These are phyloP conservation scores for Sturnira hondurensis DNA, from an alignment of 2,113 vertebrate genomes.

Conservation along the genomic window DNA sequence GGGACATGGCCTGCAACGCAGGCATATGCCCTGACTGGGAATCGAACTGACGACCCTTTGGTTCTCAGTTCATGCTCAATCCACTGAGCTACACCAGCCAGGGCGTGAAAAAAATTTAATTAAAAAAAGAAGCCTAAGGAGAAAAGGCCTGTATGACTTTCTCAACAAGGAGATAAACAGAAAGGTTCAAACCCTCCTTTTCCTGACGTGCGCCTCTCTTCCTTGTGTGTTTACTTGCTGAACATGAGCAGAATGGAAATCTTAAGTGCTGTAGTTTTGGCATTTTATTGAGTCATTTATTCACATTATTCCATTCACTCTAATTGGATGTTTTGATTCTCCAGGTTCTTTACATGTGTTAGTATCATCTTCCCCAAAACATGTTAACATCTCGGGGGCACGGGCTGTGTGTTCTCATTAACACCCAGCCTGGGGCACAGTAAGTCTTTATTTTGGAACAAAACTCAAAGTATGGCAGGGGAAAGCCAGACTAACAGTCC, in stretches of 20 bases:
- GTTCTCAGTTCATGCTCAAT: no score
- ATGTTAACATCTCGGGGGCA: background rate
- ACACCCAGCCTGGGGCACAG: background rate
- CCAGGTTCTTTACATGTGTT: background rate
- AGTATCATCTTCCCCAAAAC: background rate
- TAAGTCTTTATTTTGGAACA: background rate
- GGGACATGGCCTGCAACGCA: no score
- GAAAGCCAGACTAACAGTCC: background rate
- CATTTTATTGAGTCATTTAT: background rate
- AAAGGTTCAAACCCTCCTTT: background rate
- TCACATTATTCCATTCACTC: background rate
- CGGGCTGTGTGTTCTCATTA: background rate
- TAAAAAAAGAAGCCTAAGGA: background rate
- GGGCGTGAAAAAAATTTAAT: background rate
- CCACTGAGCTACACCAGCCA: no score
- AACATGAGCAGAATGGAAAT: background rate
- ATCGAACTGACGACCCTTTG: no score
- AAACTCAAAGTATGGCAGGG: background rate
- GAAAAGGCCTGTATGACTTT: background rate
- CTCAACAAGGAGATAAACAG: background rate
- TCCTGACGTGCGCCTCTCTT: background rate
- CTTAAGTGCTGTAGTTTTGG: background rate
- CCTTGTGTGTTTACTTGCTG: background rate
- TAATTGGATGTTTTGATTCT: background rate
- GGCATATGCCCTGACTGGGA: no score